phyloP scores from a whole-genome alignment of 2,113 vertebrate species.

The Salminus brasiliensis region DNA sequence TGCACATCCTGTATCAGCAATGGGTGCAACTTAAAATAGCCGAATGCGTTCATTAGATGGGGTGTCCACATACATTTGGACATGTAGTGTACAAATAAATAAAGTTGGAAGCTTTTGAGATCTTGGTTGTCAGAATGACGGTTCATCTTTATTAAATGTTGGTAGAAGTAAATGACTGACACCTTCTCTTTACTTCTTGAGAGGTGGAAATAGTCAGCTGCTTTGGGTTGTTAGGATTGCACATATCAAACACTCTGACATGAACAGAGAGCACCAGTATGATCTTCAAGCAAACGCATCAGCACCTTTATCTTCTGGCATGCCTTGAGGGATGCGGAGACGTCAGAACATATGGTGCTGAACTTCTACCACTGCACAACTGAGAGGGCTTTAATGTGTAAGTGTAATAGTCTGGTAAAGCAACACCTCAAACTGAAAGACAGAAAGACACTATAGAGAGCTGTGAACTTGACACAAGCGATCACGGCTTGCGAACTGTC shows the following conservation, averaged over 20 bases:
- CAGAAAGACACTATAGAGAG: slow-evolving; percentile 12
- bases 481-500: not conserved
- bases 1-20: no score
- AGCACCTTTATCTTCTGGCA: not conserved
- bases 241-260: not conserved
- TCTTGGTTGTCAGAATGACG: not conserved
- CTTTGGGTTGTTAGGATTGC: not conserved
- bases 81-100: no score
- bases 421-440: slow-evolving; percentile 1
- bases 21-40: no score
- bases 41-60: no score
- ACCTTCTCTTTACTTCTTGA: not conserved
- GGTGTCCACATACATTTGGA: no score
- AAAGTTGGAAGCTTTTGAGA: no score
- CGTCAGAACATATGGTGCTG: not conserved
- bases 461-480: slow-evolving; percentile 9
- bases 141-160: not conserved
- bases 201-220: not conserved
- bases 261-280: not conserved
- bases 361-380: not conserved
- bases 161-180: not conserved
- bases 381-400: slow-evolving; percentile 15
- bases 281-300: not conserved
- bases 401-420: slow-evolving; percentile 2
- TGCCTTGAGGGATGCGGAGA: not conserved